Evolutionary conservation across 2,113 vertebrate species (phyloP), one percentile per base, ranked within the genome.

Genomic region (Aspidoscelis tigris): DNA sequence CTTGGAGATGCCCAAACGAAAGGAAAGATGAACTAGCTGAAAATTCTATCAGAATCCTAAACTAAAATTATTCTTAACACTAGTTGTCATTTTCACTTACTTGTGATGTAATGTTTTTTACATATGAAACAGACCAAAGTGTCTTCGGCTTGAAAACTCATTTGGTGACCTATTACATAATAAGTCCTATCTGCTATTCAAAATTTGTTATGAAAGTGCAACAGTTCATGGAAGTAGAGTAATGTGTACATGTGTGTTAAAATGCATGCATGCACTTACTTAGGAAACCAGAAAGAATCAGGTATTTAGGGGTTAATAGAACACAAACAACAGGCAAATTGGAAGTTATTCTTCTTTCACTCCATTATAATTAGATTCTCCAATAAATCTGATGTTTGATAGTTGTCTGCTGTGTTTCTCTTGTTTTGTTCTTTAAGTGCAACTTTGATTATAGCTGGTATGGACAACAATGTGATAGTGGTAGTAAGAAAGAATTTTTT

Each of bases 401-500:
- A 66, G 22, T 24, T 66, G 16, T 24, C 22, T 26, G 24, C 21
- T 26, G 7, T 69, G 39, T 50, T 50, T 69, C n/a, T 68, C 6
- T 21, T 26, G n/a, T 74, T 7, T 18, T 7, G 5, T 39, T 22
- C 11, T 50, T 8, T 79, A 41, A 18, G 2, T 64, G 24, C 16
- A 78, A 33, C 24, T 11, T 33, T 78, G 53, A 78, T 78, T 22
- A 5, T 84, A 71, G 33, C 33, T 26, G 14, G 55, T 4, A 16
- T 39, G 41, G 39, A n/a, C 70, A 21, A n/a, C 58, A n/a, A 64
- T 72, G 39, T n/a, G 47, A 47, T 50, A 65, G 58, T 74, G 16
- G 33, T 50, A 65, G 58, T 74, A 8, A 39, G 7, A 78, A 58
- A n/a, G 12, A 78, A 39, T 76, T 70, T 58, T 84, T 84, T 73